Evolutionary conservation across 2,797 vertebrate genomes (phyloP), one percentile per base, ranked within the genome.

Genomic region (Rhinoraja longicauda): DNA sequence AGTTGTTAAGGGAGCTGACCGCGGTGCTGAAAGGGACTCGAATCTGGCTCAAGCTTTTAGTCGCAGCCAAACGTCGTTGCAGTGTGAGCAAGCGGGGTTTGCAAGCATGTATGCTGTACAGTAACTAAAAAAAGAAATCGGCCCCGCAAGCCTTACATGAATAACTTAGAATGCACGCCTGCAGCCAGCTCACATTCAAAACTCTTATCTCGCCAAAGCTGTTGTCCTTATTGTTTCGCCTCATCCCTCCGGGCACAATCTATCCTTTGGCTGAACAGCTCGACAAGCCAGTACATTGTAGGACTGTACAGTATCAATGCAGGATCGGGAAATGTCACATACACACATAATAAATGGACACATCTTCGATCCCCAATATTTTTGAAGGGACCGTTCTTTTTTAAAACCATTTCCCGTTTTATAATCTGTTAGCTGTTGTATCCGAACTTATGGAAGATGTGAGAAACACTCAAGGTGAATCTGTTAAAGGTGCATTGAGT

Each of bases 191-290:
- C 45, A 84, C 84, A 59, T 59, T 84, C 81, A 84, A 84, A 84
- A 62, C 26, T 53, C 81, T 84, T 84, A 84, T 59, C 81, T 84
- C 53, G 59, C 81, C 57, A 84, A 84, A n/a, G 10, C 81, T 84
- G 81, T 84, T 77, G 78, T 77, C 75, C 17, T 36, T 84, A 84
- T 59, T 84, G 53, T 84, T 84, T 84, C 12, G 26, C 5, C 26
- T 59, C 45, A 59, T 59, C 53, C 53, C 81, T 84, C 29, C 4
- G 26, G 81, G 81, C 81, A 62, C 26, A 59, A 84, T 84, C 29
- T 84, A 26, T 84, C 29, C 81, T 7, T 84, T 84, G 81, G 57
- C 62, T 84, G 81, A 84, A 59, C 26, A 84, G 84, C 24, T 84
- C 59, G n/a, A 84, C 12, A 26, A 84, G 81, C 26, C n/a, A 15